Conservation (phyloP, 1,140 invertebrate genomes). For the Atta cephalotes region DNA sequence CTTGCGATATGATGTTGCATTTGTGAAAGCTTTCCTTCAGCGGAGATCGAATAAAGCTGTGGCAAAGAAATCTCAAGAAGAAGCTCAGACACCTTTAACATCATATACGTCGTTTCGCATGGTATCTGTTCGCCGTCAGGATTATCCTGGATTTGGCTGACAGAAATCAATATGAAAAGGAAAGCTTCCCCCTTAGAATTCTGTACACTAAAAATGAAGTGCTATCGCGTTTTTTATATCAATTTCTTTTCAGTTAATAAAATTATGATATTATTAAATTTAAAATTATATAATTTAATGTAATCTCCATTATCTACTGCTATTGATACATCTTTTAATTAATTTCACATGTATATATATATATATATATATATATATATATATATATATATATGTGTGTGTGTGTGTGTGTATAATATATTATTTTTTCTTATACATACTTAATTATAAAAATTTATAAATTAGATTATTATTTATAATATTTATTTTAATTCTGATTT, state of each 20-base stretch:
- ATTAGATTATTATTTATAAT: too few species aligned
- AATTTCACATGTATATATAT: neutral
- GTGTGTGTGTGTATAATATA: neutral
- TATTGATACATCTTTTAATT: neutral
- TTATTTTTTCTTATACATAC: too few species aligned
- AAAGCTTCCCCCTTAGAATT: neutral
- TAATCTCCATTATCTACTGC: neutral
- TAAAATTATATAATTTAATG: slow-evolving; percentile 1
- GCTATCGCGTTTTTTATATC: neutral
- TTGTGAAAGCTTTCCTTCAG: neutral
- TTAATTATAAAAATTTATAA: neutral
- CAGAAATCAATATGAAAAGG: slow-evolving; percentile 33
- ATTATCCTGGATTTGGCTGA: slow-evolving; percentile 49
- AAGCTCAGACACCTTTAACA: slow-evolving; percentile 36
- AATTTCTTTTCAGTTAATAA: neutral
- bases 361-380: too few species aligned
- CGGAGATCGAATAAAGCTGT: slow-evolving; percentile 15
- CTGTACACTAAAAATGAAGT: neutral
- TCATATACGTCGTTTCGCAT: slow-evolving; percentile 26
- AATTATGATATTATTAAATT: neutral
- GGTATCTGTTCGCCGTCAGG: neutral
- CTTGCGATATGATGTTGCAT: slow-evolving; percentile 15
- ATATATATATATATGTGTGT: too few species aligned
- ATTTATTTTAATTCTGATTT: neutral
- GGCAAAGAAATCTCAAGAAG: neutral